Evolutionary conservation across 2,113 vertebrate species (phyloP), one percentile per base, ranked within the genome.

Genomic region (Epinephelus fuscoguttatus): DNA sequence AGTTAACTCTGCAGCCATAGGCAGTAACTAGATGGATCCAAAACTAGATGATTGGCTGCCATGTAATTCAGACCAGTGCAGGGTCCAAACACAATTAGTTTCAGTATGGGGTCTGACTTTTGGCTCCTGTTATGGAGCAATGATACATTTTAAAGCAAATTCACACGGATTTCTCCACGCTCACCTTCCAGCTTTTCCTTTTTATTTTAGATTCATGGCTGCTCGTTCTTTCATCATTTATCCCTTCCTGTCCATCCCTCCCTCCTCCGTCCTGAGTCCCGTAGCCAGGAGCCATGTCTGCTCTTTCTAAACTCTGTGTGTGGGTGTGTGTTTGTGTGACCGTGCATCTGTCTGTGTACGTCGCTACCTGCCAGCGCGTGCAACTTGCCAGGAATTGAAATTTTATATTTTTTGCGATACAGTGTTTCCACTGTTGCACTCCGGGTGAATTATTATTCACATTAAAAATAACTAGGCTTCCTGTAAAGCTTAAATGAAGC

Each of bases 401-500:
- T 77, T 68, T 71, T 50, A 72, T 83, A 67, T 84, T 73, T 84
- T 80, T 83, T 69, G n/a, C 15, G 45, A 80, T 92, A 88, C 91
- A 92, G 59, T 87, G 74, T 90, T 94, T 92, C 84, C 78, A 91
- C 88, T 88, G 85, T 92, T 87, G 81, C 61, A 49, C 73, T 86
- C 75, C 30, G 78, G 86, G 89, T 84, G 64, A 90, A 77, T 89
- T 92, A 93, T 91, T 92, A 84, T 91, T 87, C 81, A 37, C 85
- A 88, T 93, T 80, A 87, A 91, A 93, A 89, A 75, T 82, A 82
- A 91, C 81, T 59, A 55, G 88, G 64, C 59, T 89, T 92, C 80
- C 86, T 90, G 88, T 93, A 90, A 91, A 93, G 81, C 74, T 89
- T 67, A 82, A 92, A 90, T 82, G 70, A 87, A 90, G 81, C 82